Base-by-base conservation (phyloP, 2,888 invertebrate genomes). In the Cetonia aurata region DNA sequence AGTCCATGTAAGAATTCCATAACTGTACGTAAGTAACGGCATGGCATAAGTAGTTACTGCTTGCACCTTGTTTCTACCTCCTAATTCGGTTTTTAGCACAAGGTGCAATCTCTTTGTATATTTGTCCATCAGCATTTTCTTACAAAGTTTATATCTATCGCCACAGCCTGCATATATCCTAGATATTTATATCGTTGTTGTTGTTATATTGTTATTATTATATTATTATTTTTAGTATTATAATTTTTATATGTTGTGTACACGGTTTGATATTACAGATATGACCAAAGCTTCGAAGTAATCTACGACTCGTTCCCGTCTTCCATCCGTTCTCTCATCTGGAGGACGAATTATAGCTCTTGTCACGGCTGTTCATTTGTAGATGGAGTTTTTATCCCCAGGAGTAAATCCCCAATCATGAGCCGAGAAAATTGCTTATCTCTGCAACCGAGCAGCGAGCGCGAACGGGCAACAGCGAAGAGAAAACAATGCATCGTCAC, bases 341-440 rank as follows among this genome's bases (percentile, higher is more conserved):
- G 81, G 81, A 82, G 84, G 86, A 87, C 87, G 87, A 89, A 89
- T 89, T 89, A 89, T 89, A 87, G 88, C 88, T 87, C 88, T 89
- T 89, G 89, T 89, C 89, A 89, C 88, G 89, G 88, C 87, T 88
- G 89, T 89, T 89, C 89, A 89, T 89, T 89, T 89, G 89, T 89
- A 89, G 89, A 89, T 89, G 88, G 89, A 89, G 89, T 89, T 89
- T 88, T 88, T 87, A 87, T 87, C 86, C 89, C 88, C 89, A 79
- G 81, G 88, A 87, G 88, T 85, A 86, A 86, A 87, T 86, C 88
- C 88, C 88, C 89, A 89, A 89, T 89, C 89, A 89, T 88, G 88
- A 89, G 88, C 87, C 87, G 88, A 88, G 89, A 89, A 89, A 89
- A 89, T 89, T 89, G 89, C 89, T 87, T 87, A 87, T 86, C 86